Conservation (phyloP, 1,140 invertebrate species). For the Drosophila lacertosa region DNA sequence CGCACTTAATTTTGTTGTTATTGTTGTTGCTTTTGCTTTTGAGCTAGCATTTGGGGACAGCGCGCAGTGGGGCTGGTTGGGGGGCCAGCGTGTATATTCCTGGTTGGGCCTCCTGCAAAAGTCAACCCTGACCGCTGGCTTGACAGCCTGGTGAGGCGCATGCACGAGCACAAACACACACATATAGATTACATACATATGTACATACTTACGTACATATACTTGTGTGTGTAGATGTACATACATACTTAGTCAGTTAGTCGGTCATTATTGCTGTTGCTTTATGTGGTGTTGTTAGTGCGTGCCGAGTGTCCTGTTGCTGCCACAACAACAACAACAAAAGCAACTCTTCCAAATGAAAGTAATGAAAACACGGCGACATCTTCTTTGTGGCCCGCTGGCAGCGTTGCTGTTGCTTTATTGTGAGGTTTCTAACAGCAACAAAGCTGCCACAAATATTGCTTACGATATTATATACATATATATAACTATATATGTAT, state of each 20-base stretch:
- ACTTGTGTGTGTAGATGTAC: constrained; percentile 4
- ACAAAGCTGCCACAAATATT: constrained; percentile 17
- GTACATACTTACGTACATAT: constrained; percentile 15
- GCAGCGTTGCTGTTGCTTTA: constrained; percentile 3
- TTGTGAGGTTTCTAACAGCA: background rate
- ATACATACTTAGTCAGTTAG: constrained; percentile 67
- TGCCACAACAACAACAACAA: constrained; percentile 40
- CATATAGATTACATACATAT: constrained; percentile 33
- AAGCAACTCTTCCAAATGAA: constrained; percentile 33
- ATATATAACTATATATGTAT: background rate
- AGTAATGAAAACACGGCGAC: constrained; percentile 31
- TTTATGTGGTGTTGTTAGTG: constrained; percentile 33
- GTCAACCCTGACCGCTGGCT: constrained; percentile 74
- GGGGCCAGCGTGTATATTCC: constrained; percentile 19
- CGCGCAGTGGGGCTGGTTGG: background rate
- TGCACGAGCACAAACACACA: constrained; percentile 62
- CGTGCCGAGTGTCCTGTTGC: constrained; percentile 65
- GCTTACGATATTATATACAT: background rate
- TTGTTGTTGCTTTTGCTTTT: constrained; percentile 42
- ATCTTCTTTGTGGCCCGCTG: background rate
- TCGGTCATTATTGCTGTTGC: constrained; percentile 60
- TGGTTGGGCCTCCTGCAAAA: constrained; percentile 55
- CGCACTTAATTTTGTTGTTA: constrained; percentile 68
- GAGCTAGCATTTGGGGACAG: constrained; percentile 10
- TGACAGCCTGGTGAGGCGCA: constrained; percentile 54